These are phyloP conservation scores for Mustelus asterias DNA, from an alignment of 2,113 vertebrate genomes.

Conservation along the genomic window DNA sequence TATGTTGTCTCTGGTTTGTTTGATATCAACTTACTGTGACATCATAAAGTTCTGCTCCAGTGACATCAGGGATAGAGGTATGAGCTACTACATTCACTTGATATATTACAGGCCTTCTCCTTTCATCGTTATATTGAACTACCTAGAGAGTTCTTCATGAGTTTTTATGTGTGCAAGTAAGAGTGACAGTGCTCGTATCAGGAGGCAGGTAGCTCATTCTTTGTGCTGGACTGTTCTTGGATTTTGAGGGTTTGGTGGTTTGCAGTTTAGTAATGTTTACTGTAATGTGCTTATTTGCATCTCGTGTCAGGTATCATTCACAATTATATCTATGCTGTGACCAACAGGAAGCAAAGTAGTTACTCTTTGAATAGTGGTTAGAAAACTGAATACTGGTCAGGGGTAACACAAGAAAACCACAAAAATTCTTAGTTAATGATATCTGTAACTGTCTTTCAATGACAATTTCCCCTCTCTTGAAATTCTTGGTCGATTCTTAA, in stretches of 20 bases:
- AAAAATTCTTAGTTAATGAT: not conserved
- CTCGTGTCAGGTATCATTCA: not conserved
- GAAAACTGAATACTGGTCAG: not conserved
- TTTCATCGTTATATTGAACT: too few species aligned
- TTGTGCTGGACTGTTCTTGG: not conserved
- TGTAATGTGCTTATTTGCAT: not conserved
- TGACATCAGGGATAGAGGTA: not conserved
- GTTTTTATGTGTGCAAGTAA: not conserved
- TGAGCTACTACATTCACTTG: not conserved
- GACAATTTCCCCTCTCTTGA: not conserved
- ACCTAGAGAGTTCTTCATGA: not conserved
- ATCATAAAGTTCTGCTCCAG: constrained; percentile 7
- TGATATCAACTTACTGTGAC: not conserved
- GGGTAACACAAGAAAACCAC: not conserved
- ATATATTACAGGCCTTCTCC: not conserved
- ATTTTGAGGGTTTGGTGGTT: not conserved
- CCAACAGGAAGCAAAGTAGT: not conserved
- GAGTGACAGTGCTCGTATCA: not conserved
- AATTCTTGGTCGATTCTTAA: not conserved
- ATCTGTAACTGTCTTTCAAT: not conserved
- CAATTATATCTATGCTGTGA: not conserved
- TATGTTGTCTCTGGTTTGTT: not conserved
- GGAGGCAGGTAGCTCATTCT: not conserved
- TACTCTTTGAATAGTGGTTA: not conserved
- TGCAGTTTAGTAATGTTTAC: not conserved